Base-by-base conservation (phyloP, 64 coral and sea anemone genomes). In the Montipora efflorescens region DNA sequence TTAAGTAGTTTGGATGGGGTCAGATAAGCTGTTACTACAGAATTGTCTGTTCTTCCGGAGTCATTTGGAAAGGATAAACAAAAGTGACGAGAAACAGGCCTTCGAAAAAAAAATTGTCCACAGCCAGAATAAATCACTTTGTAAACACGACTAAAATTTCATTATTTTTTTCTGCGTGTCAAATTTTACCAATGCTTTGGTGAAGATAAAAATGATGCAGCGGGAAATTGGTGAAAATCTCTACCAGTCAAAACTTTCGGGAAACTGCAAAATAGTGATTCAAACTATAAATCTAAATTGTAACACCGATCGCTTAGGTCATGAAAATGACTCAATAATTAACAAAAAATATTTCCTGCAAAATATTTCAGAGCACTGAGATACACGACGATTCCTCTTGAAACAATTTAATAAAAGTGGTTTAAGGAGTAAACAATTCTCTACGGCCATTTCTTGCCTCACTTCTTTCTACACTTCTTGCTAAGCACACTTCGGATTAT, bases 51-150 rank as follows among this genome's bases (percentile, higher is more conserved):
- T 84, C 81, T 68, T 86, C 66, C 82, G 64, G 66, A 86, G 44
- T 86, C 82, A 86, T 86, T 86, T 86, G 82, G 82, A 71, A 86
- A 86, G 82, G 82, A 86, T 86, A 86, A 86, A 71, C 82, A 86
- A 47, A 67, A 86, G 64, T 86, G 82, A 86, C 3, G 82, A 86
- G 82, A 71, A 84, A 50, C 82, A 86, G 62, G 45, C 64, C 68
- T 68, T 64, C 61, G 8, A 82, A 62, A 16, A 36, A 2, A 82
- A 55, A 58, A 13, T 9, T 84, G 81, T n/a, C 81, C 67, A 64
- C 46, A 84, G 23, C 43, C 12, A 67, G 58, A 55, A 82, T 62
- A 16, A 23, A 64, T 46, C 21, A n/a, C 53, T 44, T 82, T 64
- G 1, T 15, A 83, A 83, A 46, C 67, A 18, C 13, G 1, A 11